Evolutionary conservation across 2,888 invertebrate species (phyloP), one percentile per base, ranked within the genome.

Genomic region (Mythimna ferrago): DNA sequence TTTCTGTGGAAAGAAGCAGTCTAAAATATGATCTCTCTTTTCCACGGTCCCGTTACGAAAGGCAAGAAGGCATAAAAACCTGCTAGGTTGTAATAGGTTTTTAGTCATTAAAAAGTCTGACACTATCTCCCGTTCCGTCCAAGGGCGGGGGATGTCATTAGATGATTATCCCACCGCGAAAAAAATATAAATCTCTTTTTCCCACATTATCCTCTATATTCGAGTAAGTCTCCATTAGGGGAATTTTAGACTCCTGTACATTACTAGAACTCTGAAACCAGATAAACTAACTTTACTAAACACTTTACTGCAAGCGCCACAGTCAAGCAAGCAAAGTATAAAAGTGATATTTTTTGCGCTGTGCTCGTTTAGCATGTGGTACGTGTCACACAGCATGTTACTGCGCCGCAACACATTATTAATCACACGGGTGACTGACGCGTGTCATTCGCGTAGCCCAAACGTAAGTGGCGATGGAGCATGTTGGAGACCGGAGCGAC

Each of bases 391-490:
- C 44, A 63, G 69, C 32, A 60, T 71, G 74, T 81, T 78, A 64
- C 78, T 73, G 51, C 57, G 60, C 60, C 60, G 60, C 62, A 70
- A 70, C 77, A 64, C 78, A 74, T 85, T 79, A 84, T 84, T 83
- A 83, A 85, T 85, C 85, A 81, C 71, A 41, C 44, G 54, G 63
- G 71, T 63, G 83, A 79, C 62, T 80, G 85, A 81, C 80, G 66
- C 66, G 64, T 76, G 77, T 76, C 81, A 83, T 73, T 75, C 35
- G 19, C 44, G 41, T n/a, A 54, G 63, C 53, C 48, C 63, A 78
- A 56, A 68, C 62, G 66, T 71, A 26, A 32, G 32, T 41, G 35
- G 38, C 14, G 58, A 41, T 73, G 74, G 68, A 48, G 16, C 57
- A 67, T 58, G 61, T 63, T 53, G 10, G 5, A 35, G n/a, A 21